Evolutionary conservation across 2,888 invertebrate genomes (phyloP).

Genomic region (Amitus sp.): DNA sequence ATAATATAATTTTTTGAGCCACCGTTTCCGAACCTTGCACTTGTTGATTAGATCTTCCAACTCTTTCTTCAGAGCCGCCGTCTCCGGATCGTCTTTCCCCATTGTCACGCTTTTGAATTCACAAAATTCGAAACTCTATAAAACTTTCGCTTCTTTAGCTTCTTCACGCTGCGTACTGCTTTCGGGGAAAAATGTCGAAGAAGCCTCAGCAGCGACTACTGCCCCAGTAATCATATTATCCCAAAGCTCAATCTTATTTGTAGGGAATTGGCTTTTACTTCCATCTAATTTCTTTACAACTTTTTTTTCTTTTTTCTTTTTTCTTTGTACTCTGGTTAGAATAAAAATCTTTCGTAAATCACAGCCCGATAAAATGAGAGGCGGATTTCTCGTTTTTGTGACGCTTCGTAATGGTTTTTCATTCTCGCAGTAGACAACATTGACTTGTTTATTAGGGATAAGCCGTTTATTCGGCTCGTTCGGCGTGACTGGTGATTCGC

Average conservation of each 20-base stretch:
- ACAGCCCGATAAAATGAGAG: no score
- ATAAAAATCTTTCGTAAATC: no score
- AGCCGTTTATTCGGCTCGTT: no score
- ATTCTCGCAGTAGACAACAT: no score
- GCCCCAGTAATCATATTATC: slow-evolving; percentile 64
- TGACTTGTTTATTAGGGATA: no score
- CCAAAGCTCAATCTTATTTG: slow-evolving; percentile 60
- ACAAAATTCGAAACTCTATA: slow-evolving; percentile 6
- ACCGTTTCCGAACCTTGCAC: slow-evolving; percentile 82
- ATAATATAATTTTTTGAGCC: no score
- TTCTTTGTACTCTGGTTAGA: no score
- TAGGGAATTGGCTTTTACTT: slow-evolving; percentile 51
- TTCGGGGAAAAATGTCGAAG: slow-evolving; percentile 52
- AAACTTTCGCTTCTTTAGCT: slow-evolving; percentile 41
- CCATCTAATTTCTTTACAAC: neutral
- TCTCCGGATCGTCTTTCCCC: slow-evolving; percentile 88
- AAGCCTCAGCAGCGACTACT: slow-evolving; percentile 59
- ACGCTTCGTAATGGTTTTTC: no score
- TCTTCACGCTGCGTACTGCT: slow-evolving; percentile 44
- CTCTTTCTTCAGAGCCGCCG: slow-evolving; percentile 81
- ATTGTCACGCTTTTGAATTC: slow-evolving; percentile 65
- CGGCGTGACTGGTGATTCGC: slow-evolving; percentile 32
- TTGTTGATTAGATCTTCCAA: slow-evolving; percentile 82
- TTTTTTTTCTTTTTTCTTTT: neutral
- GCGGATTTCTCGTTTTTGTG: no score